Percentiles rank a stretch among this genome's conserved stretches.
Evolutionary conservation across 1,140 invertebrate species (phyloP).

Genomic region (Procambarus clarkii): DNA sequence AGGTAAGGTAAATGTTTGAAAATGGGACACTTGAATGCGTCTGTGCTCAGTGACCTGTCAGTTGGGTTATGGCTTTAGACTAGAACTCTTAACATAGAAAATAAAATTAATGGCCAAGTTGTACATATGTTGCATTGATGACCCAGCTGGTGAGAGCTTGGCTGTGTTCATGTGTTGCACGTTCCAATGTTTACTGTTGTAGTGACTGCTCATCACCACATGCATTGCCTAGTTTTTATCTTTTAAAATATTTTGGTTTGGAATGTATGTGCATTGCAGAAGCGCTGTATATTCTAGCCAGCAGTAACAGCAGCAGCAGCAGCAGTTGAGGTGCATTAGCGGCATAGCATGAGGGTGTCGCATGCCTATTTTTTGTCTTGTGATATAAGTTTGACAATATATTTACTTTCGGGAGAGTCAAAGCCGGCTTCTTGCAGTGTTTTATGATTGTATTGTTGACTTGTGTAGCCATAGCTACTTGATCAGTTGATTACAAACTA

Average conservation of each 20-base stretch:
- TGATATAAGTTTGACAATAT: slow-evolving; percentile 64
- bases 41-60: neutral
- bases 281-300: slow-evolving; percentile 59
- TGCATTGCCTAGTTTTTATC: slow-evolving; percentile 53
- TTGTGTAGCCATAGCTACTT: slow-evolving; percentile 46
- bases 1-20: slow-evolving; percentile 43
- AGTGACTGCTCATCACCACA: slow-evolving; percentile 63
- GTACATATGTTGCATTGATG: neutral
- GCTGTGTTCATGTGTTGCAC: slow-evolving; percentile 57
- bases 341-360: slow-evolving; percentile 66
- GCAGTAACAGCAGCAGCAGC: slow-evolving; percentile 59
- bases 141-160: slow-evolving; percentile 20
- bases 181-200: slow-evolving; percentile 45
- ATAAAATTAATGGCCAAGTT: neutral
- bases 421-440: slow-evolving; percentile 63
- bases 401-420: slow-evolving; percentile 62
- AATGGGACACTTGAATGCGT: slow-evolving; percentile 33
- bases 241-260: slow-evolving; percentile 30
- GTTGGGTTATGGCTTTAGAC: slow-evolving; percentile 21
- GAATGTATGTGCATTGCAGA: slow-evolving; percentile 60
- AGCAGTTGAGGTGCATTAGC: slow-evolving; percentile 65
- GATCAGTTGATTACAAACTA: slow-evolving; percentile 2
- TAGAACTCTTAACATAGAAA: slow-evolving; percentile 6
- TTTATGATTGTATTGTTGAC: slow-evolving; percentile 35
- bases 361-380: slow-evolving; percentile 61